Evolutionary conservation across 2,113 vertebrate genomes (phyloP), one percentile per base, ranked within the genome.

Genomic region (Patagioenas fasciata): DNA sequence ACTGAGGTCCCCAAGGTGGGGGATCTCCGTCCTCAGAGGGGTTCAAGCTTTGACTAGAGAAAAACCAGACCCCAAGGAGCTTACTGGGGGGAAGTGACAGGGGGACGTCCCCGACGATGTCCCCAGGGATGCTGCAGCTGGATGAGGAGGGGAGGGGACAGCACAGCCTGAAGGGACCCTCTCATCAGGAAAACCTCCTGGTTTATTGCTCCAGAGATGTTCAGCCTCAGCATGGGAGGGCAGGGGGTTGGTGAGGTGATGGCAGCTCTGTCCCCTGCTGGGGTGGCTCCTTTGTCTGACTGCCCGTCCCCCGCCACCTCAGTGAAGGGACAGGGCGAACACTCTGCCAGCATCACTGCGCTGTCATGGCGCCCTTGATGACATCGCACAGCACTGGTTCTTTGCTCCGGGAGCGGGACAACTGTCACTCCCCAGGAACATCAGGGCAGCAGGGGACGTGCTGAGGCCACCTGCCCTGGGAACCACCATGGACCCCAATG

Each of bases 391-490:
- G 1, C 2, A 1, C 7, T 4, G 3, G 23, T 57, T 75, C 57
- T 60, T 58, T 9, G 2, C 75, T 64, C 32, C 0, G 4, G 31
- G 44, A 60, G 34, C 47, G 28, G 48, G 48, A 51, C 42, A 11
- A 47, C 42, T 51, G 13, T 58, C 2, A 6, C 50, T 84, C 29
- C n/a, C 34, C 23, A 9, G 26, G 60, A 58, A 15, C 3, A 5
- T 3, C 2, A 3, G 40, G 32, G 9, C 3, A 3, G 32, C 1
- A 1, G 44, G 47, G 66, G 28, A 7, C 25, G 5, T 2, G 0
- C 14, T 53, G 58, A 3, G 5, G 67, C 47, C 2, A 0, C 38
- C 50, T 51, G 28, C 25, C 17, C 44, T 26, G 19, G 32, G 48
- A 29, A 60, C 19, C 38, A 28, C 15, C 9, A 14, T 42, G 23